Evolutionary conservation across 1,140 invertebrate species (phyloP), one percentile per base, ranked within the genome.

Genomic region (Drosophila eugracilis): DNA sequence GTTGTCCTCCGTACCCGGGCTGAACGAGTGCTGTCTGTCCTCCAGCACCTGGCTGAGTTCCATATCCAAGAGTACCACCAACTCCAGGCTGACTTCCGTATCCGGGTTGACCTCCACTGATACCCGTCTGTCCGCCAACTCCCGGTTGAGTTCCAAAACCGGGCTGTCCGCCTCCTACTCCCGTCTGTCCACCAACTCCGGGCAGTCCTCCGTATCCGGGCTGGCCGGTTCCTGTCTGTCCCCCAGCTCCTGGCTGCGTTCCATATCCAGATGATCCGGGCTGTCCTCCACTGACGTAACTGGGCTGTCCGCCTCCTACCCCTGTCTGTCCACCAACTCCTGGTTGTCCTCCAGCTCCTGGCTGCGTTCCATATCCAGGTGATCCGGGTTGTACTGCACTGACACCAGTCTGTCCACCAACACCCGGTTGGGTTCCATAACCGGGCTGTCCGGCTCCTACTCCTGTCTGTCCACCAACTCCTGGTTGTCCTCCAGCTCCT

Each of bases 81-180:
- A 22, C 26, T 5, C 66, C 65, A 3, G 63, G 52, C 17, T 58
- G 39, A 1, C 1, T 2, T 19, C 24, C 44, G 15, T 36, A 59
- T 10, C 54, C 70, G 1, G 57, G 42, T 26, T 53, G 62, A 5
- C 26, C 32, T 42, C 63, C 50, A 6, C 22, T 37, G 6, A 9
- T 5, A 3, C 39, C 39, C 1, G 39, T 12, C 5, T 22, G 39
- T 1, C 12, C 14, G 2, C 14, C 54, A 47, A 24, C 48, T 1
- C 69, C 72, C 0, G 73, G 47, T 5, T 53, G 50, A 0, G 34
- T 9, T 30, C 66, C 67, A 10, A 41, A 60, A 1, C 37, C 63
- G 0, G 67, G 9, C 7, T 59, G 32, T 7, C 54, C 34, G 0
- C 24, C 42, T 32, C 49, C 57, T 1, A 37, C 42, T n/a, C 36